Evolutionary conservation across 1,140 invertebrate genomes (phyloP).

Genomic region (Drosophila gunungcola): DNA sequence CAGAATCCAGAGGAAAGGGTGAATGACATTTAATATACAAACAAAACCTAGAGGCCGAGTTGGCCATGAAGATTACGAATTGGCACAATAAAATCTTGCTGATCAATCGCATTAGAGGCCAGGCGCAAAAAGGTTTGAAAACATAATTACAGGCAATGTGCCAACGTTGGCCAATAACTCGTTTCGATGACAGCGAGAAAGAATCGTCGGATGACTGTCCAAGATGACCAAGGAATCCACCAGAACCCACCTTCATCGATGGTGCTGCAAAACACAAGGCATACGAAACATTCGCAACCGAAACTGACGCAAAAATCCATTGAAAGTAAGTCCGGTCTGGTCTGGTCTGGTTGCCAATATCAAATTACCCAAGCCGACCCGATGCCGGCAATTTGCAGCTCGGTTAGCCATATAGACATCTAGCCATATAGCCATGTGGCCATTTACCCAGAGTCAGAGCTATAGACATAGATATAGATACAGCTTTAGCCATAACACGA

Average conservation of each 20-base stretch:
- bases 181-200: constrained; percentile 39
- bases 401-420: constrained; percentile 60
- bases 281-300: constrained; percentile 10
- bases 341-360: constrained; percentile 75
- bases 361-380: constrained; percentile 72
- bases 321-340: constrained; percentile 62
- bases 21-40: constrained; percentile 18
- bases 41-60: background rate
- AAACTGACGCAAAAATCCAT: constrained; percentile 73
- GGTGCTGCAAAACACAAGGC: constrained; percentile 3
- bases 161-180: constrained; percentile 44
- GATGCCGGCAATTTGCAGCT: constrained; percentile 65
- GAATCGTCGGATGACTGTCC: constrained; percentile 16
- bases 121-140: constrained; percentile 19
- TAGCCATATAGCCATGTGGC: constrained; percentile 16
- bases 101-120: constrained; percentile 30
- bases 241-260: background rate
- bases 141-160: constrained; percentile 36
- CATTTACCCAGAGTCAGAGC: background rate
- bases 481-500: constrained; percentile 5
- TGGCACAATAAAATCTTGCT: constrained; percentile 33
- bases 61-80: constrained; percentile 13
- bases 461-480: background rate
- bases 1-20: constrained; percentile 5
- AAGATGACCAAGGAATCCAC: background rate